Percentiles rank a stretch among this genome's conserved stretches.
phyloP scores from a whole-genome alignment of 2,113 vertebrate genomes.

The Numida meleagris region DNA sequence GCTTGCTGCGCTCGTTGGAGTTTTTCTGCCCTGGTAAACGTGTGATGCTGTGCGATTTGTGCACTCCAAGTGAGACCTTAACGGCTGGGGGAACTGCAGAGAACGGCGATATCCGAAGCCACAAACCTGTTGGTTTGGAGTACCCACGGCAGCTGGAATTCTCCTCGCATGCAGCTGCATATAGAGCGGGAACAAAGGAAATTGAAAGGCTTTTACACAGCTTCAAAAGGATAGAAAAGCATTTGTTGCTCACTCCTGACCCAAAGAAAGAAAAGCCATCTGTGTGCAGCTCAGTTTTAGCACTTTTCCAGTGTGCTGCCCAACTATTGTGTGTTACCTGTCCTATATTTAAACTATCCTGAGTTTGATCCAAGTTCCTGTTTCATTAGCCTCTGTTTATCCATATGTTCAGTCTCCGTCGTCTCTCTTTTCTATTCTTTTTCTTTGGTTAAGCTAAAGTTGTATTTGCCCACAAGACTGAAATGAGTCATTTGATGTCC shows the following conservation, averaged over 20 bases:
- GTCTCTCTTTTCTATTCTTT: background rate
- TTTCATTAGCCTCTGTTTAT: slow-evolving; percentile 63
- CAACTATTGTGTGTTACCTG: slow-evolving; percentile 34
- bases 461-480: slow-evolving; percentile 54
- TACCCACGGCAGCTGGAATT: slow-evolving; percentile 49
- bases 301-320: slow-evolving; percentile 24
- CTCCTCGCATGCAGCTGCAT: slow-evolving; percentile 39
- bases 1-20: background rate
- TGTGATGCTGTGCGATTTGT: background rate
- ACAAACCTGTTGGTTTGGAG: slow-evolving; percentile 51
- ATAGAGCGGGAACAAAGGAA: slow-evolving; percentile 54
- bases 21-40: slow-evolving; percentile 16
- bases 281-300: background rate
- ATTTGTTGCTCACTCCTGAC: slow-evolving; percentile 49
- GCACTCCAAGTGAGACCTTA: background rate
- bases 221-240: slow-evolving; percentile 45
- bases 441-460: slow-evolving; percentile 43
- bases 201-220: slow-evolving; percentile 40
- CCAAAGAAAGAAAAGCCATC: slow-evolving; percentile 47
- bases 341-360: slow-evolving; percentile 55
- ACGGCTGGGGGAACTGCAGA: background rate
- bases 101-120: background rate
- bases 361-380: slow-evolving; percentile 51
- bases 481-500: slow-evolving; percentile 71
- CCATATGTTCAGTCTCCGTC: slow-evolving; percentile 30